phyloP scores from a whole-genome alignment of 2,113 vertebrate genomes.

The Pundamilia nyererei region DNA sequence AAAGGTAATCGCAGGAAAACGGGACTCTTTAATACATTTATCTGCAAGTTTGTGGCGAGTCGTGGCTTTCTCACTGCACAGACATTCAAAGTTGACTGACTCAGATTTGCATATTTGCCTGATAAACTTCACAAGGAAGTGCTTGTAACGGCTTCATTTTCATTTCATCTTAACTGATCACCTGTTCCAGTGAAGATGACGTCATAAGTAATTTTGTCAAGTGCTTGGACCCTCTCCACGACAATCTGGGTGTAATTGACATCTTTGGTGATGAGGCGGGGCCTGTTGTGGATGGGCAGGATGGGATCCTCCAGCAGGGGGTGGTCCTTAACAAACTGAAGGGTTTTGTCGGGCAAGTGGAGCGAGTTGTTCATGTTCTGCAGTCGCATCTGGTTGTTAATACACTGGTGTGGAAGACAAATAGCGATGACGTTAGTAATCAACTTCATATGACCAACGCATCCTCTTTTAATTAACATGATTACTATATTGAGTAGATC shows the following conservation, averaged over 20 bases:
- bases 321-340: constrained; percentile 96
- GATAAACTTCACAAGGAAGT: background rate
- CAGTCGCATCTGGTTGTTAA: constrained; percentile 77
- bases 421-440: background rate
- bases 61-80: rapidly evolving
- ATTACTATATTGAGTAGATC: background rate
- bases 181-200: constrained; percentile 92
- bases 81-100: background rate
- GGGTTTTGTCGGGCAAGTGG: constrained; percentile 88
- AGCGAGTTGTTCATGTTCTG: constrained; percentile 85
- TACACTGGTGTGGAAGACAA: constrained; percentile 73
- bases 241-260: constrained; percentile 94
- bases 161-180: constrained; percentile 28
- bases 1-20: background rate
- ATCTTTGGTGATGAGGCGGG: constrained; percentile 81
- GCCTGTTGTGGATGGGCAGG: constrained; percentile 79
- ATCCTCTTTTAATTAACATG: background rate
- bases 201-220: constrained; percentile 81
- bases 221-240: constrained; percentile 82
- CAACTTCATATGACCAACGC: background rate
- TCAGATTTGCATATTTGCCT: background rate
- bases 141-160: background rate
- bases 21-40: background rate
- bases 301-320: constrained; percentile 92
- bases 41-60: background rate